Percentiles rank a stretch among this genome's conserved stretches.
Conservation (phyloP, 1,140 invertebrate genomes). For the Drosophila parabipectinata region DNA sequence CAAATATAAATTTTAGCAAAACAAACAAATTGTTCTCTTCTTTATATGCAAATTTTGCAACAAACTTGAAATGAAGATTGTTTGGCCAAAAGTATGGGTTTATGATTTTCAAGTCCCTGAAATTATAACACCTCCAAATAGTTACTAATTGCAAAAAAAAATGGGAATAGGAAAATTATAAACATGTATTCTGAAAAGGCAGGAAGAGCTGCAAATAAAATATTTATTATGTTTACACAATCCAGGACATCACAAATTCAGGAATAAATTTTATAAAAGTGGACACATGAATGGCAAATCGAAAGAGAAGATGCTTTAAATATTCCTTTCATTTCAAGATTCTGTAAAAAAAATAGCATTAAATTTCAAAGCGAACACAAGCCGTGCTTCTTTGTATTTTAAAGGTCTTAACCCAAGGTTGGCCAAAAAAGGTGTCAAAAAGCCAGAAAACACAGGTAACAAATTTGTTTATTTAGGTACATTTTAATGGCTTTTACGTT, state of each 20-base stretch:
- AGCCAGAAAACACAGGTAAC: background rate
- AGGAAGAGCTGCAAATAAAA: constrained; percentile 10
- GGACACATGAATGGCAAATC: constrained; percentile 15
- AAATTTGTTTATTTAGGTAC: background rate
- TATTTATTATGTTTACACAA: constrained; percentile 25
- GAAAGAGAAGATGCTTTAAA: constrained; percentile 2
- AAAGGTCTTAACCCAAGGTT: background rate
- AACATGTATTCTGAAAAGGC: background rate
- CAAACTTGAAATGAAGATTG: background rate
- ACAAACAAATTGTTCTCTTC: background rate
- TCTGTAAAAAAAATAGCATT: background rate
- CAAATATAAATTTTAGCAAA: background rate
- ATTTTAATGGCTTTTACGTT: background rate
- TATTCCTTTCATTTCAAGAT: background rate
- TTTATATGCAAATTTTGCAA: constrained; percentile 1
- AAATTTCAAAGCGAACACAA: constrained; percentile 17
- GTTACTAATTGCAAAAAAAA: background rate
- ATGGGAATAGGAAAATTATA: background rate
- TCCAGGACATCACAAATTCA: constrained; percentile 24
- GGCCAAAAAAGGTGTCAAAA: background rate
- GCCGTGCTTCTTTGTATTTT: background rate
- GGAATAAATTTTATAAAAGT: constrained; percentile 32
- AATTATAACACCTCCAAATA: background rate
- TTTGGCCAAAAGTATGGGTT: background rate
- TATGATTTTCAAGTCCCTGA: background rate